phyloP scores from a whole-genome alignment of 1,140 invertebrate species.

The Brachionus rubens region DNA sequence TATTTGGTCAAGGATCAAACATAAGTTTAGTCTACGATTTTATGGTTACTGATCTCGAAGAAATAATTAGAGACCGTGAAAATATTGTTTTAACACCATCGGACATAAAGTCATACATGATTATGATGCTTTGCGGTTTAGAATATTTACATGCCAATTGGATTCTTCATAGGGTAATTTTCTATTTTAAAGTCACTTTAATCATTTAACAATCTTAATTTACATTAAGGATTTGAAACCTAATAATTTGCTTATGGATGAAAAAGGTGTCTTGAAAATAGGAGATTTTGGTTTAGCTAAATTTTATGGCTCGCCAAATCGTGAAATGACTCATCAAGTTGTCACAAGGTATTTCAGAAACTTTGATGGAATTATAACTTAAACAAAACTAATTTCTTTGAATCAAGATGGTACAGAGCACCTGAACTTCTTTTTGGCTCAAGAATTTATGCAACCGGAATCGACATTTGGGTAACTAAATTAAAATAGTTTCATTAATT shows the following conservation, averaged over 20 bases:
- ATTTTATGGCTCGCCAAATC: conserved; percentile 89
- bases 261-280: conserved; percentile 85
- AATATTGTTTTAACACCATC: conserved; percentile 30
- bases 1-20: conserved; percentile 90
- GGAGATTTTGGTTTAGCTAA: conserved; percentile 67
- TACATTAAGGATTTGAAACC: conserved; percentile 84
- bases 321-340: conserved; percentile 96
- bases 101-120: conserved; percentile 83
- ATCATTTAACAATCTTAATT: background rate
- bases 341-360: conserved; percentile 73
- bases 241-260: conserved; percentile 93
- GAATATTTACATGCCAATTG: conserved; percentile 93
- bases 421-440: conserved; percentile 95
- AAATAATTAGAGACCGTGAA: conserved; percentile 45
- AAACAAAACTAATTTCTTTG: too few relatives aligned
- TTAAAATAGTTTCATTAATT: background rate
- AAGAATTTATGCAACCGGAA: conserved; percentile 83
- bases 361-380: background rate
- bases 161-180: conserved; percentile 82
- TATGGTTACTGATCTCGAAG: conserved; percentile 97
- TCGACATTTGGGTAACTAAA: conserved; percentile 94
- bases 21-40: conserved; percentile 99
- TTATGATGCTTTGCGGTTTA: conserved; percentile 89
- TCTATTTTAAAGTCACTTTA: background rate
- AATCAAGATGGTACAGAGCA: conserved; percentile 68